A percentile compares a stretch with the other conserved stretches of the same genome.
These are phyloP conservation scores for Zosterops pallidus DNA, from an alignment of 2,113 vertebrate genomes.

Conservation along the genomic window DNA sequence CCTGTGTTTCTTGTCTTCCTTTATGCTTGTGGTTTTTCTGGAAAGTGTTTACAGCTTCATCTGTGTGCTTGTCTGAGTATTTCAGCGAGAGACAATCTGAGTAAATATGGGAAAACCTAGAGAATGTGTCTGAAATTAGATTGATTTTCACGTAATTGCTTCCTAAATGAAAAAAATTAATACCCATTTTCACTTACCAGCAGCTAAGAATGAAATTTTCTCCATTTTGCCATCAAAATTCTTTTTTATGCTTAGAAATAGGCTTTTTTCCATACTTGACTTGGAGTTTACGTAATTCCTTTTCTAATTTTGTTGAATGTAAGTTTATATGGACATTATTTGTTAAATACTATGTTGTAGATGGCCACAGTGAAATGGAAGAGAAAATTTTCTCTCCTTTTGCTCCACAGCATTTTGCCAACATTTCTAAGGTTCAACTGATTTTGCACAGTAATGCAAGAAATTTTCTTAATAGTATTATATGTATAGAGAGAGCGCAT, in stretches of 20 bases:
- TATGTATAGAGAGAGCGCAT: not conserved
- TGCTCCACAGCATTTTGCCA: not conserved
- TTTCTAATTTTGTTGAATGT: not conserved
- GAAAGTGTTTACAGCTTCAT: not conserved
- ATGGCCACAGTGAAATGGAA: not conserved
- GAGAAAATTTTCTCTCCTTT: not conserved
- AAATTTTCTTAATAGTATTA: not conserved
- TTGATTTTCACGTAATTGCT: constrained; percentile 13
- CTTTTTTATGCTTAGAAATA: not conserved
- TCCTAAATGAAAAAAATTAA: constrained; percentile 12
- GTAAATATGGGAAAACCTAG: constrained; percentile 3
- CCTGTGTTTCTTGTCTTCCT: not conserved
- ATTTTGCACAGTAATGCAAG: not conserved
- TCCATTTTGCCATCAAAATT: not conserved
- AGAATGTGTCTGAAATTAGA: constrained; percentile 25
- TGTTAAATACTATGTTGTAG: not conserved
- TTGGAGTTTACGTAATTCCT: not conserved
- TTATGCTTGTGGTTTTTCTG: not conserved
- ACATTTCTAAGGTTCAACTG: not conserved
- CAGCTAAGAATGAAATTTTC: not conserved
- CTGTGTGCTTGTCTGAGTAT: not conserved
- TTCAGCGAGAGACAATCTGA: not conserved
- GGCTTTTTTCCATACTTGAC: not conserved
- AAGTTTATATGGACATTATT: not conserved
- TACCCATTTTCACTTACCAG: not conserved